A percentile compares a stretch with the other conserved stretches of the same genome.
Conservation (phyloP, 2,113 vertebrate species). For the Pitta sordida region DNA sequence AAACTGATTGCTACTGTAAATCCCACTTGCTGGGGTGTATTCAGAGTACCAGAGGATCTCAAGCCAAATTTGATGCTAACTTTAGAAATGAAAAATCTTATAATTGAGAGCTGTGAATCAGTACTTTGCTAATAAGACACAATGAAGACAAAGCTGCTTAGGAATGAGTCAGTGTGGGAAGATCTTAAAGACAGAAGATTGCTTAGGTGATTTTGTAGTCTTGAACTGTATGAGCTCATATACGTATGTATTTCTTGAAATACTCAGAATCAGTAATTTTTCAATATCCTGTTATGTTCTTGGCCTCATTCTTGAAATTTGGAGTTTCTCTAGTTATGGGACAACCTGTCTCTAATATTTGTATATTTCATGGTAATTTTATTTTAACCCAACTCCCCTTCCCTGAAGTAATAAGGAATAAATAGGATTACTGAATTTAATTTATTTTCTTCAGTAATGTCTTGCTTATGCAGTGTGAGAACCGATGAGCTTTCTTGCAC, state of each 20-base stretch:
- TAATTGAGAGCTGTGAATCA: neutral
- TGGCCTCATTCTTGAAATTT: neutral
- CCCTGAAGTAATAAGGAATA: neutral
- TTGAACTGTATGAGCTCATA: neutral
- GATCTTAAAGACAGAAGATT: neutral
- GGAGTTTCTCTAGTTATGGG: neutral
- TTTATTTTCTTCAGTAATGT: neutral
- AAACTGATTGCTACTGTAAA: neutral
- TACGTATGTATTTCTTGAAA: neutral
- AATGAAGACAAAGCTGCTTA: neutral
- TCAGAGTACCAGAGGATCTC: neutral
- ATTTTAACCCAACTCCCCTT: neutral
- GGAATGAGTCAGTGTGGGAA: neutral
- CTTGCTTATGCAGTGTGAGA: neutral
- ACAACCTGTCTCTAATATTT: neutral
- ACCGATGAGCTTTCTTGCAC: neutral
- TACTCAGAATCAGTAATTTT: neutral
- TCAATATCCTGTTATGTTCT: neutral
- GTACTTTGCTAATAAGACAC: neutral
- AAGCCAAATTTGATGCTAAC: neutral
- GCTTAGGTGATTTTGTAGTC: neutral
- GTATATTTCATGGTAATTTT: neutral
- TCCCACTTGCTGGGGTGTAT: neutral
- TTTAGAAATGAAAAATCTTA: neutral
- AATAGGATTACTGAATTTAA: neutral